Percentiles rank a stretch among this genome's conserved stretches.
Conservation (phyloP, 1,140 invertebrate species). For the Paralvinella palmiformis region DNA sequence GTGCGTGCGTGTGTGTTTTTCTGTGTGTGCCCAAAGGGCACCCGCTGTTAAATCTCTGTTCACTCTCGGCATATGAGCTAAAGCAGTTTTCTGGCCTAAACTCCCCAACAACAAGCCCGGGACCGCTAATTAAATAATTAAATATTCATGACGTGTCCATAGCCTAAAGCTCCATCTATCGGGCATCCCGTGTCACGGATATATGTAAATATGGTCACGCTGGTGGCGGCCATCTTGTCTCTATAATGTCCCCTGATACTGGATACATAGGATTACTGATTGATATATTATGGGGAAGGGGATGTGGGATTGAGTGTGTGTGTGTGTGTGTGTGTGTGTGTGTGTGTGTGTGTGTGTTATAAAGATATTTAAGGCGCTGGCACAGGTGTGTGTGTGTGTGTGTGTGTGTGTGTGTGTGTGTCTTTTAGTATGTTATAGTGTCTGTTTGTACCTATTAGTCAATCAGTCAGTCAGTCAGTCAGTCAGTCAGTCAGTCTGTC, state of each 20-base stretch:
- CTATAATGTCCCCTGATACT: neutral
- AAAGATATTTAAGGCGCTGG: neutral
- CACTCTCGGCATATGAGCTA: neutral
- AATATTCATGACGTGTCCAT: neutral
- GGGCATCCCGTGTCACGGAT: neutral
- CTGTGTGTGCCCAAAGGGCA: neutral
- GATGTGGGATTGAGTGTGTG: neutral
- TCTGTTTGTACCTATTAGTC: neutral
- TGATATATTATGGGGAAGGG: neutral
- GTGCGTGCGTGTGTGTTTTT: too few relatives aligned
- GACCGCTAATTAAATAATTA: neutral
- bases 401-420: conserved; percentile 5
- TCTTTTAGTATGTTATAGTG: neutral
- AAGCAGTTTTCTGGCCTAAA: neutral
- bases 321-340: neutral
- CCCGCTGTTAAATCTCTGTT: neutral
- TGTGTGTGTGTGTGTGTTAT: conserved; percentile 5
- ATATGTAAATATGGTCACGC: neutral
- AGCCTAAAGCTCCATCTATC: neutral
- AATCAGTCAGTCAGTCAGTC: neutral
- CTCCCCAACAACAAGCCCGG: neutral
- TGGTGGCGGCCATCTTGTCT: neutral
- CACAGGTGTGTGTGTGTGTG: neutral
- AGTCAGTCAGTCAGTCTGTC: conserved; percentile 5
- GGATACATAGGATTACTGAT: neutral